These are phyloP conservation scores for Auanema sp. DNA, from an alignment of 2,888 invertebrate genomes.

Conservation along the genomic window DNA sequence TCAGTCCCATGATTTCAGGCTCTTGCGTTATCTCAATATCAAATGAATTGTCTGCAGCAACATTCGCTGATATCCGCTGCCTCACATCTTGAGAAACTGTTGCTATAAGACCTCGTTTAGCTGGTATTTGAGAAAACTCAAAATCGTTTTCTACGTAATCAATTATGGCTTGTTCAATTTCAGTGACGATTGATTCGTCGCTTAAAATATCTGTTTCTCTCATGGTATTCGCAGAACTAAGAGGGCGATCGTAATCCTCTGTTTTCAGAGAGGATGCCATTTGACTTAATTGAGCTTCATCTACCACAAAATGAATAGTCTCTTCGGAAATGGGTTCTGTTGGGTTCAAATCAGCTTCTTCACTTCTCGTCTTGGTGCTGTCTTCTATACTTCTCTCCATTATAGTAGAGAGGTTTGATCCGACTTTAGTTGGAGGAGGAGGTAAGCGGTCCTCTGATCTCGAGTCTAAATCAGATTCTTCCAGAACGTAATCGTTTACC, in stretches of 20 bases:
- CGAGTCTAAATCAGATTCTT: slow-evolving; percentile 21
- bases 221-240: slow-evolving; percentile 26
- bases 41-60: slow-evolving; percentile 41
- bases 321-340: slow-evolving; percentile 20
- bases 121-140: slow-evolving; percentile 4
- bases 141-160: not conserved
- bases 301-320: slow-evolving; percentile 39
- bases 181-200: slow-evolving; percentile 30
- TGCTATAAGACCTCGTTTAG: slow-evolving; percentile 13
- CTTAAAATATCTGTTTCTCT: slow-evolving; percentile 55
- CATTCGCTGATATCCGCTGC: slow-evolving; percentile 26
- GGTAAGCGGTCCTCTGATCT: slow-evolving; percentile 8
- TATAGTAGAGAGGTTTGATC: not conserved
- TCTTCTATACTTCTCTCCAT: slow-evolving; percentile 24
- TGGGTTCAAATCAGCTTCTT: not conserved
- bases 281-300: slow-evolving; percentile 43
- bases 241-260: slow-evolving; percentile 14
- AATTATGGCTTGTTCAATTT: not conserved
- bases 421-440: not conserved
- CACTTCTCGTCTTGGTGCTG: slow-evolving; percentile 20
- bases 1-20: slow-evolving; percentile 35
- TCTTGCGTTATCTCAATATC: slow-evolving; percentile 49
- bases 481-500: slow-evolving; percentile 17
- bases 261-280: slow-evolving; percentile 33
- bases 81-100: slow-evolving; percentile 18